Percentiles rank a stretch among this genome's conserved stretches.
Evolutionary conservation across 1,140 invertebrate genomes (phyloP).

Genomic region (Lordiphosa mommai): DNA sequence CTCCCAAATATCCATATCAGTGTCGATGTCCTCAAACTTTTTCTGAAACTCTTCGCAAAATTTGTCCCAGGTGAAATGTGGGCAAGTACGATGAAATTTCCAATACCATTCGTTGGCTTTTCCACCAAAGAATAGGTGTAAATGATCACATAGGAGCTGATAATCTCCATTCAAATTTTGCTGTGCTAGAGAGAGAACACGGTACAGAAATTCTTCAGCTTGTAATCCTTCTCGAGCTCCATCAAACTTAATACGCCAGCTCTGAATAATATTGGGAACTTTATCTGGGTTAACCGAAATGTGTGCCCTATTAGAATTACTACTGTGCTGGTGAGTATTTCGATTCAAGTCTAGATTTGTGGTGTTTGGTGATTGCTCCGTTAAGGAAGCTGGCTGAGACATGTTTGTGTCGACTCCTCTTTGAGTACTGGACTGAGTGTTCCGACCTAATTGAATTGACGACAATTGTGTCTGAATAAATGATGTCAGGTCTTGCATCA

Average conservation of each 20-base stretch:
- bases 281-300: background rate
- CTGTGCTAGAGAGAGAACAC: background rate
- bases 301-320: background rate
- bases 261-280: background rate
- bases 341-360: background rate
- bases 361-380: background rate
- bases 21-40: background rate
- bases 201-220: no score
- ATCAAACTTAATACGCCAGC: background rate
- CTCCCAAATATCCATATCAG: constrained; percentile 2
- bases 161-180: constrained; percentile 4
- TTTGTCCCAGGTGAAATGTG: background rate
- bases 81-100: constrained; percentile 4
- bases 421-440: no score
- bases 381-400: background rate
- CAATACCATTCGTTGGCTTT: constrained; percentile 15
- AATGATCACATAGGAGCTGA: constrained; percentile 2
- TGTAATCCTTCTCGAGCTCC: no score
- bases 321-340: background rate
- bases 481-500: background rate
- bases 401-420: background rate
- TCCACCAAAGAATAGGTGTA: constrained; percentile 3
- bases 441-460: background rate
- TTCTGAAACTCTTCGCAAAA: constrained; percentile 6
- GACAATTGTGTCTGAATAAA: background rate